Evolutionary conservation across 2,113 vertebrate genomes (phyloP).

Genomic region (Eupsittula cactorum): DNA sequence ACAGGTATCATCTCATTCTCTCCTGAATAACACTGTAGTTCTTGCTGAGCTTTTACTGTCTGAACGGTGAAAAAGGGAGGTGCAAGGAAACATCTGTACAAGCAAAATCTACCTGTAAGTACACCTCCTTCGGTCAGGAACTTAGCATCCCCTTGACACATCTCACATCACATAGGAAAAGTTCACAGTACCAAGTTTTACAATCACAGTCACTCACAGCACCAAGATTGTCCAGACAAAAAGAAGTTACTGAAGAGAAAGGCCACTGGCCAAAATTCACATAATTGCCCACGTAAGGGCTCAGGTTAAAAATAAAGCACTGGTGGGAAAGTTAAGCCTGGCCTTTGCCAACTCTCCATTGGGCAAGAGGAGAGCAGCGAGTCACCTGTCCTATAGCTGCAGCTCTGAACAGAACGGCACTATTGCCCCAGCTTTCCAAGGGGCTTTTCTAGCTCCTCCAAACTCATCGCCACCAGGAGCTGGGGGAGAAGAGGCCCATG

Average conservation of each 20-base stretch:
- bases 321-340: slow-evolving; percentile 18
- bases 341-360: background rate
- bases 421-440: background rate
- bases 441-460: background rate
- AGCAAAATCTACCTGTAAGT: background rate
- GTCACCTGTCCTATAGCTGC: background rate
- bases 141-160: slow-evolving; percentile 45
- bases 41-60: background rate
- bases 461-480: background rate
- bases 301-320: slow-evolving; percentile 65
- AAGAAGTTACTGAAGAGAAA: slow-evolving; percentile 35
- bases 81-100: background rate
- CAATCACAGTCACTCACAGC: slow-evolving; percentile 71
- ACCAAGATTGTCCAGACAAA: slow-evolving; percentile 67
- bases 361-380: background rate
- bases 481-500: background rate
- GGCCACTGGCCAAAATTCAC: slow-evolving; percentile 64
- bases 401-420: background rate
- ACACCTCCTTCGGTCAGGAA: slow-evolving; percentile 8
- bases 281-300: background rate
- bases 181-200: slow-evolving; percentile 65
- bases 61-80: background rate
- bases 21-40: background rate
- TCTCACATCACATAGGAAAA: slow-evolving; percentile 47
- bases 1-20: background rate